A percentile compares a stretch with the other conserved stretches of the same genome.
Conservation (phyloP, 1,140 invertebrate species). For the Drosophila novamexicana region DNA sequence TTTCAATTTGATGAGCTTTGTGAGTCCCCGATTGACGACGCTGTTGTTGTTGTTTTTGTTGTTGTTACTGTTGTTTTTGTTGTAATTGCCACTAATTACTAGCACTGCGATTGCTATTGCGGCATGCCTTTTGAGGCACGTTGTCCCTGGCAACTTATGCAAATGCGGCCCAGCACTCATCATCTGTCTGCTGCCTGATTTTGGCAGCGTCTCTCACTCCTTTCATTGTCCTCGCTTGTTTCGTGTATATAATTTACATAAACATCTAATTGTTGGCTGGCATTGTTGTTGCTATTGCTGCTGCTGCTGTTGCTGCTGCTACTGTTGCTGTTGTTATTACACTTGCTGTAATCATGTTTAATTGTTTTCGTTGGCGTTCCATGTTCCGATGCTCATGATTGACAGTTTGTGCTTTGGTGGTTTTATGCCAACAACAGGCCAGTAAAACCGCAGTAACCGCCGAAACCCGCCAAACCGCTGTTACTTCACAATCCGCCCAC, state of each 20-base stretch:
- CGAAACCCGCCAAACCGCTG: constrained; percentile 44
- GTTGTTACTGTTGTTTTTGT: constrained; percentile 1
- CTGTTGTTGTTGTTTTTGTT: constrained; percentile 2
- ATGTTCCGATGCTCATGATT: constrained; percentile 73
- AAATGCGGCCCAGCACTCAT: constrained; percentile 49
- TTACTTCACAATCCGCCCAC: neutral
- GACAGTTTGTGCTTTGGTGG: constrained; percentile 76
- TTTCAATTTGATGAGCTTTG: constrained; percentile 61
- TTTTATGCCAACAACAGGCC: constrained; percentile 51
- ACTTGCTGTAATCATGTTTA: constrained; percentile 77
- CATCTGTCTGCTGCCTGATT: constrained; percentile 39
- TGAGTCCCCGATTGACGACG: constrained; percentile 7
- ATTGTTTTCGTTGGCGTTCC: constrained; percentile 78
- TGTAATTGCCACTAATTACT: constrained; percentile 76
- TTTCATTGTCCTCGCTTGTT: constrained; percentile 13
- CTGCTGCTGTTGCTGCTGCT: constrained; percentile 25
- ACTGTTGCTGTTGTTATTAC: constrained; percentile 28
- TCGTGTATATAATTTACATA: constrained; percentile 77
- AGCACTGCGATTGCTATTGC: constrained; percentile 57
- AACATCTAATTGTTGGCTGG: constrained; percentile 78
- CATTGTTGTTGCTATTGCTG: constrained; percentile 44
- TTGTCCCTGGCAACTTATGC: constrained; percentile 60
- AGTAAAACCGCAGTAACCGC: constrained; percentile 58
- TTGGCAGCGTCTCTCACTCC: constrained; percentile 26
- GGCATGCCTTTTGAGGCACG: neutral